Base-by-base conservation (phyloP, 2,888 invertebrate genomes). In the Agonopterix alstromeriana region DNA sequence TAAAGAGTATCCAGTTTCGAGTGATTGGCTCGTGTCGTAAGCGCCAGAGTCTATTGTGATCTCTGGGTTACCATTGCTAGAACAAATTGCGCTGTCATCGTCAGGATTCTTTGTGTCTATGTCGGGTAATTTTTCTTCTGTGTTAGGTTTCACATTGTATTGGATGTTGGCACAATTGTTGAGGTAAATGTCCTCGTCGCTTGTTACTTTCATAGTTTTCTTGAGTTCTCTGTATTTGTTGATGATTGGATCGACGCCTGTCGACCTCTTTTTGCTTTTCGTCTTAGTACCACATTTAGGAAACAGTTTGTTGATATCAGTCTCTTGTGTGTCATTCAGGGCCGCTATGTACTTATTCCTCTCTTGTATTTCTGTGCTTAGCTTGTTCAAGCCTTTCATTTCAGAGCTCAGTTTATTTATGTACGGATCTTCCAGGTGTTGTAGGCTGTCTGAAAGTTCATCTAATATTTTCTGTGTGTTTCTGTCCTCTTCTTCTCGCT, bases 341-440 rank as follows among this genome's bases (percentile, higher is more conserved):
- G 87, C 85, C 3, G 90, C 86, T 49, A 91, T 82, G 60, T 90
- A 91, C 73, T 91, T 90, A 51, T 47, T 49, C 61, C 89, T 85
- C 58, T 91, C 92, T 54, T 90, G 90, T 40, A 91, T 80, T 62
- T 91, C 91, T 35, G 89, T 86, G 57, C 89, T 90, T 9, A 91
- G 67, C 68, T 91, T 92, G 47, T 89, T 90, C 43, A 91, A 70
- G 46, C 90, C 90, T 57, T 90, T 82, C 56, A 90, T 80, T 68
- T 92, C 92, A 55, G 90, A 89, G 59, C 90, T 91, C 44, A 91
- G 73, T 69, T 91, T 89, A 64, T 87, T 90, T 45, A 91, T 82
- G 58, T 91, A 91, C 0, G 92, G 92, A 67, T 92, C 92, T 69
- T 91, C 90, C 49, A 91, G 81, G 65, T 90, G 89, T 56, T 90